Evolutionary conservation across 2,113 vertebrate species (phyloP), one percentile per base, ranked within the genome.

Genomic region (Syngnathus scovelli): DNA sequence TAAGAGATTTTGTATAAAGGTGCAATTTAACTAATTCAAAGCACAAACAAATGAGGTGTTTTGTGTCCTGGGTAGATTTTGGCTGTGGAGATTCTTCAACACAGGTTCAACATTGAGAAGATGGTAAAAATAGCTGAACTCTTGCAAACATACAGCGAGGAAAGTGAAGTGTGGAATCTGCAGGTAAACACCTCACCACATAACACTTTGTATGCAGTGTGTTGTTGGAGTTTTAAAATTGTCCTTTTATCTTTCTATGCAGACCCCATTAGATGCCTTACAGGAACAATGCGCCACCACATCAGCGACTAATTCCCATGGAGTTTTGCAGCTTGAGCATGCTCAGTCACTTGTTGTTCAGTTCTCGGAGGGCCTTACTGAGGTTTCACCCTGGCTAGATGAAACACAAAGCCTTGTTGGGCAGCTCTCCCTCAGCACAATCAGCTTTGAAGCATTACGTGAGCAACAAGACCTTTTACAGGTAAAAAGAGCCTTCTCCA

Each of bases 381-480:
- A 95, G 85, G 90, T 96, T 61, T 74, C 74, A 5, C 94, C 93
- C 7, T 95, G 94, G 94, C 87, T 96, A 73, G 78, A 89, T 58
- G 94, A 94, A 90, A 90, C 89, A 6, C 91, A 87, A 83, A 71
- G 6, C 0, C 78, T 89, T 0, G 83, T 87, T 36, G 83, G 69
- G 9, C 90, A 89, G 74, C 89, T 94, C 0, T 83, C 85, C 1
- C 81, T 93, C 0, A 80, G 68, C 0, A 84, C 87, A 69, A 83
- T 90, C 62, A 88, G 86, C 86, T 93, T 89, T 1, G 88, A 93
- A 62, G 89, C 91, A 66, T 92, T 95, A 78, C 81, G 87, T 82
- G 92, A 93, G 79, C 93, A 95, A 86, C 94, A 95, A 83, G 92
- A 91, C 11, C 89, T 93, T 82, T 89, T 95, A 81, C 94, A 96